These are phyloP conservation scores for Toxonevra muliebris DNA, from an alignment of 2,888 invertebrate species.

Conservation along the genomic window DNA sequence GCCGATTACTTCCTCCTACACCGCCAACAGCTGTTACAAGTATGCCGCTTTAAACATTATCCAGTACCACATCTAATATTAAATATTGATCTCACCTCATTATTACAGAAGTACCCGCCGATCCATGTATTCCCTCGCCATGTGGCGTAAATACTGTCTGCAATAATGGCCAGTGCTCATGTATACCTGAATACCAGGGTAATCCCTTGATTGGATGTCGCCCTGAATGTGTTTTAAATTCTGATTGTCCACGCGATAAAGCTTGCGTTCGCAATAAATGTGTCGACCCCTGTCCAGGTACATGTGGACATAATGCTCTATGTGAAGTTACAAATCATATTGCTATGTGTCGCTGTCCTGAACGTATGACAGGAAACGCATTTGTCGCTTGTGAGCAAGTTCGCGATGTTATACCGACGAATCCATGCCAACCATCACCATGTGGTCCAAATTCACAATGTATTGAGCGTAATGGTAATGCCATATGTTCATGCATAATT, in stretches of 20 bases:
- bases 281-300: conserved; percentile 83
- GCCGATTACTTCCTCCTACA: conserved; percentile 69
- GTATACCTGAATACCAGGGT: conserved; percentile 79
- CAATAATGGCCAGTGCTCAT: conserved; percentile 76
- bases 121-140: conserved; percentile 79
- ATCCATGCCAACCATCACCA: conserved; percentile 75
- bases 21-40: conserved; percentile 54
- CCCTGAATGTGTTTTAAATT: conserved; percentile 82
- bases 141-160: conserved; percentile 83
- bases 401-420: conserved; percentile 64
- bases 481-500: conserved; percentile 72
- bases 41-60: conserved; percentile 34
- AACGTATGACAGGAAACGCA: conserved; percentile 77
- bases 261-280: conserved; percentile 85
- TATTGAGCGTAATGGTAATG: conserved; percentile 71
- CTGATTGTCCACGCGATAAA: conserved; percentile 79
- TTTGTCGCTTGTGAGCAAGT: conserved; percentile 71
- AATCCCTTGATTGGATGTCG: conserved; percentile 81
- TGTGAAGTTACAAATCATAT: conserved; percentile 82
- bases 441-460: conserved; percentile 78
- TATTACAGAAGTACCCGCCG: conserved; percentile 55
- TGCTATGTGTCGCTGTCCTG: conserved; percentile 72
- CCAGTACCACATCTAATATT: not conserved
- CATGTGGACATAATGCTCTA: conserved; percentile 79
- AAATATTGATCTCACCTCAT: not conserved